These are phyloP conservation scores for Hyposoter dolosus DNA, from an alignment of 2,888 invertebrate genomes.

Conservation along the genomic window DNA sequence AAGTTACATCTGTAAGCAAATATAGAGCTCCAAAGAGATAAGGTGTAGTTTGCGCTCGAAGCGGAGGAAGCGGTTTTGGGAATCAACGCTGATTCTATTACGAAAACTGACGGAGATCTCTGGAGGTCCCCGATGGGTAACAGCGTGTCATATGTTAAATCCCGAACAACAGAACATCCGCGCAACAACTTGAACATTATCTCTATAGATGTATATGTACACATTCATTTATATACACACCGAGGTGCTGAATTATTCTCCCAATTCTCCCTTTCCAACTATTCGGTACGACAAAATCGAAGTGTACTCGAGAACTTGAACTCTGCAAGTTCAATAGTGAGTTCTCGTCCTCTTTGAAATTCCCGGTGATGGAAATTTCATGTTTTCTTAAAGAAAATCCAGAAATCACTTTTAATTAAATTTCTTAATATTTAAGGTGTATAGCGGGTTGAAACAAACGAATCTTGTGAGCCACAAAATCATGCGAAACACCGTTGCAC, in stretches of 20 bases:
- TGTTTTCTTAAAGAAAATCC: background rate
- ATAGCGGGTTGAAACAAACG: too few species aligned
- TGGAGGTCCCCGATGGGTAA: conserved; percentile 25
- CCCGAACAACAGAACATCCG: conserved; percentile 33
- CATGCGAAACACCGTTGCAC: too few species aligned
- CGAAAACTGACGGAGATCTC: conserved; percentile 64
- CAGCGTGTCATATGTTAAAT: conserved; percentile 29
- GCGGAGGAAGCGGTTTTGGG: conserved; percentile 56
- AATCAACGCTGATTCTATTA: conserved; percentile 64
- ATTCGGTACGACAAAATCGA: conserved; percentile 10
- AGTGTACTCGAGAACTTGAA: background rate
- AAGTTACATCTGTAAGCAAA: conserved; percentile 65
- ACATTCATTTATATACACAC: conserved; percentile 3
- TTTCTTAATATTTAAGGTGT: too few species aligned
- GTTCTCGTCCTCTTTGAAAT: background rate
- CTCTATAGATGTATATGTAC: background rate
- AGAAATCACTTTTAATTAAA: background rate
- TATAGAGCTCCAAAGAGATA: conserved; percentile 44
- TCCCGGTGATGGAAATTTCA: background rate
- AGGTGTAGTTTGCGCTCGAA: conserved; percentile 33
- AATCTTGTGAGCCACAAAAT: too few species aligned
- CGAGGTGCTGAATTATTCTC: conserved; percentile 27
- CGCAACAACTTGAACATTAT: background rate
- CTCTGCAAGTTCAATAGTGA: background rate
- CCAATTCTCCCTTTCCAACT: conserved; percentile 11